These are phyloP conservation scores for Chaetorhynchus papuensis DNA, from an alignment of 2,113 vertebrate species.

Conservation along the genomic window DNA sequence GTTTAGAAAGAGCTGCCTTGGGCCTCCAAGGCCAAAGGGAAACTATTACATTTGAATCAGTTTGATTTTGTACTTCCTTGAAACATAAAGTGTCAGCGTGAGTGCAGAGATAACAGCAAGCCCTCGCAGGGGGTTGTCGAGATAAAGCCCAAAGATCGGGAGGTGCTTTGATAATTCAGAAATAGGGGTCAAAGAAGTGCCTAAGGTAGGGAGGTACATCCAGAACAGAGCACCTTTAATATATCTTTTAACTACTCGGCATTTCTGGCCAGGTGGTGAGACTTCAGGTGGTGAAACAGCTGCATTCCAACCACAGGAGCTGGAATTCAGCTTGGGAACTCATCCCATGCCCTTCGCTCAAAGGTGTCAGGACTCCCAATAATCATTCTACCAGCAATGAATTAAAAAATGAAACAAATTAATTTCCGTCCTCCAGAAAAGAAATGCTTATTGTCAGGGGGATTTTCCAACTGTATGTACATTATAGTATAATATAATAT, in stretches of 20 bases:
- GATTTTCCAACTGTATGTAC: not conserved
- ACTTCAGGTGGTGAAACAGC: not conserved
- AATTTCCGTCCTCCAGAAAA: not conserved
- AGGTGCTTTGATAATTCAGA: conserved; percentile 17
- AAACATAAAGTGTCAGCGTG: conserved; percentile 45
- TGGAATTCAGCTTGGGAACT: not conserved
- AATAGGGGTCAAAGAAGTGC: conserved; percentile 10
- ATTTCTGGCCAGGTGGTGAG: not conserved
- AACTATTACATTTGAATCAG: conserved; percentile 54
- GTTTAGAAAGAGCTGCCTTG: conserved; percentile 57
- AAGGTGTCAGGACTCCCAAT: not conserved
- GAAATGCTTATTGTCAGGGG: not conserved
- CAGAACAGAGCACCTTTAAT: not conserved
- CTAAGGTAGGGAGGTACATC: not conserved
- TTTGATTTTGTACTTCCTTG: conserved; percentile 52
- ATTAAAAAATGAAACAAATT: not conserved
- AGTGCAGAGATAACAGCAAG: conserved; percentile 32
- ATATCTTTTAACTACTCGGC: not conserved
- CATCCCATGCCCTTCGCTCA: not conserved
- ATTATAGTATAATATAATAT: too few species aligned
- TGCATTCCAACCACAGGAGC: not conserved
- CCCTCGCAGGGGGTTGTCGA: not conserved
- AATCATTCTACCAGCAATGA: not conserved
- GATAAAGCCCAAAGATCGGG: not conserved
- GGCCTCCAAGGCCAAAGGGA: conserved; percentile 60